phyloP scores from a whole-genome alignment of 2,888 invertebrate species.

The Eristalinus aeneus region DNA sequence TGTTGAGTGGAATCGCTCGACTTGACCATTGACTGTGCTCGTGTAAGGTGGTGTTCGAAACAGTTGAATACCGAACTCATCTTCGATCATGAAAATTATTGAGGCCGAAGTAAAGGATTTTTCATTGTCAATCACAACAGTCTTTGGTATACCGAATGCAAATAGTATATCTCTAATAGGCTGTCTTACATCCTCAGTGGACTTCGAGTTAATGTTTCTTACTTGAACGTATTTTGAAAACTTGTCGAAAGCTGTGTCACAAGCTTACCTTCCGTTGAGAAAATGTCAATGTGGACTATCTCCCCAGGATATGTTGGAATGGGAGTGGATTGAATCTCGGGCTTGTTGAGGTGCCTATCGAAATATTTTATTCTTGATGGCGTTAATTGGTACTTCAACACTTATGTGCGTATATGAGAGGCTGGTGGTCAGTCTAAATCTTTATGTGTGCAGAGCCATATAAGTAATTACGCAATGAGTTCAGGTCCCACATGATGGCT shows the following conservation, averaged over 20 bases:
- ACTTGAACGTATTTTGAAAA: constrained; percentile 38
- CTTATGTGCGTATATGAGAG: constrained; percentile 28
- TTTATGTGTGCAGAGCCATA: constrained; percentile 29
- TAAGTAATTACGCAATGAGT: constrained; percentile 21
- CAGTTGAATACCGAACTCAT: constrained; percentile 32
- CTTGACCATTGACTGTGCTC: constrained; percentile 28
- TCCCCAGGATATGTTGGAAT: constrained; percentile 50
- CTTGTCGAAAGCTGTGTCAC: constrained; percentile 13
- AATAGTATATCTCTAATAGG: constrained; percentile 56
- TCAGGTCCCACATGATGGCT: constrained; percentile 32
- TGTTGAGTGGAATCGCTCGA: constrained; percentile 64
- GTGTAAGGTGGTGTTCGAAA: constrained; percentile 57
- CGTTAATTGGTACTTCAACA: background rate
- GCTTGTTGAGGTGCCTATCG: constrained; percentile 30
- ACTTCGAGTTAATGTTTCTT: constrained; percentile 24
- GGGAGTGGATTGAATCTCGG: constrained; percentile 3
- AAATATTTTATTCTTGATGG: background rate
- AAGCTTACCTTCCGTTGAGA: constrained; percentile 30
- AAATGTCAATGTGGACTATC: constrained; percentile 56
- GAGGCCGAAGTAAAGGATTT: constrained; percentile 41
- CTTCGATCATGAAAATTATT: constrained; percentile 51
- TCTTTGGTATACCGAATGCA: constrained; percentile 54
- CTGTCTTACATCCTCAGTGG: constrained; percentile 41
- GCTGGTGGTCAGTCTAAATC: constrained; percentile 34
- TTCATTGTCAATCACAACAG: constrained; percentile 62